Conservation (phyloP, 2,797 vertebrate genomes). For the Sebastes dallii region DNA sequence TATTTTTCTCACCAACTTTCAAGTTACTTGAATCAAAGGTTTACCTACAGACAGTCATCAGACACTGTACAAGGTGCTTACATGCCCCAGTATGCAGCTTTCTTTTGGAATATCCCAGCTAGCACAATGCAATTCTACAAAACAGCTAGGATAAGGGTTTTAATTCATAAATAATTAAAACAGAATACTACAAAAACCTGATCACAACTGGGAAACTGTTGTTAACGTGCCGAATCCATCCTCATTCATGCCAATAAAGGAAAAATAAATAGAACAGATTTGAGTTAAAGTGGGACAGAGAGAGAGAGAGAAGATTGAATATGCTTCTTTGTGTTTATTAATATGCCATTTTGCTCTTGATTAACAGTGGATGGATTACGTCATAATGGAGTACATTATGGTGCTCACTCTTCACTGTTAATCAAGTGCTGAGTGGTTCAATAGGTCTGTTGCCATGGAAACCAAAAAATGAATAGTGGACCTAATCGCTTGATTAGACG, state of each 20-base stretch:
- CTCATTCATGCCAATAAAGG: not conserved
- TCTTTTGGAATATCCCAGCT: not conserved
- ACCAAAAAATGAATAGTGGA: constrained; percentile 40
- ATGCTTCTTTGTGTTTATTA: constrained; percentile 8
- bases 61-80: not conserved
- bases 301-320: not conserved
- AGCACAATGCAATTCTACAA: not conserved
- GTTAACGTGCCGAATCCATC: not conserved
- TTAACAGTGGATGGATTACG: constrained; percentile 11
- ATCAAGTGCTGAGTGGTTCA: constrained; percentile 54
- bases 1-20: not conserved
- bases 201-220: not conserved
- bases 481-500: constrained; percentile 49
- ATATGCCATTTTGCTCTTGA: constrained; percentile 29
- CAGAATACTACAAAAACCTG: not conserved
- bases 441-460: constrained; percentile 59
- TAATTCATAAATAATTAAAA: not conserved
- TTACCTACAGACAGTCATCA: not conserved
- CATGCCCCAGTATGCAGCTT: not conserved
- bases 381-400: constrained; percentile 35
- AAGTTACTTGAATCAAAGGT: not conserved
- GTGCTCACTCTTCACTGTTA: constrained; percentile 28
- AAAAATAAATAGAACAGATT: not conserved
- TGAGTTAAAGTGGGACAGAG: not conserved
- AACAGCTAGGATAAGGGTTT: not conserved